A percentile compares a stretch with the other conserved stretches of the same genome.
These are phyloP conservation scores for Phallusia fumigata DNA, from an alignment of 23 tunicate genomes.

Conservation along the genomic window DNA sequence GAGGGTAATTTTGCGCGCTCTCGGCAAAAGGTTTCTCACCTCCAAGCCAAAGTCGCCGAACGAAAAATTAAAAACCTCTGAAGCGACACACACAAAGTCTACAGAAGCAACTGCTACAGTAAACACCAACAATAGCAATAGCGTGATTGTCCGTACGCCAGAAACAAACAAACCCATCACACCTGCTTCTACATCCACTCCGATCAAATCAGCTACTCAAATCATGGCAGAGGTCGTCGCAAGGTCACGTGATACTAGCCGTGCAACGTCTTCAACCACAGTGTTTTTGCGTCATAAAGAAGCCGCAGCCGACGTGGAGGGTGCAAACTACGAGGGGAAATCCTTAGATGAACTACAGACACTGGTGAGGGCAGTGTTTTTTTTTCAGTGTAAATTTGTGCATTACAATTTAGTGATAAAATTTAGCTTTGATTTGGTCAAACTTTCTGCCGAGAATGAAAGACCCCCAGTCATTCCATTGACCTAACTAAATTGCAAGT, in stretches of 20 bases:
- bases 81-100: not conserved
- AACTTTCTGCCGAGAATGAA: no score
- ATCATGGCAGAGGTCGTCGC: constrained; percentile 31
- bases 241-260: constrained; percentile 25
- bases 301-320: not conserved
- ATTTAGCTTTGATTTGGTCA: no score
- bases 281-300: constrained; percentile 8
- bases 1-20: constrained; percentile 18
- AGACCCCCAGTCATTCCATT: no score
- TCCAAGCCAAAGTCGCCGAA: constrained; percentile 4
- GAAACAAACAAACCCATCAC: not conserved
- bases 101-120: not conserved
- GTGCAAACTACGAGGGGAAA: constrained; percentile 15
- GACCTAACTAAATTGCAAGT: no score
- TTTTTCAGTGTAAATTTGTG: no score
- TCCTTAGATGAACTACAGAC: constrained; percentile 8
- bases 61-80: not conserved
- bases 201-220: not conserved
- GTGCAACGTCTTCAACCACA: constrained; percentile 4
- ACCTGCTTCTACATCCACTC: not conserved
- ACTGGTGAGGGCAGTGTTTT: not conserved
- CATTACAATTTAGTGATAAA: no score
- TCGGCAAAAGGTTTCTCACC: constrained; percentile 15
- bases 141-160: not conserved
- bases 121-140: constrained; percentile 4